phyloP scores from a whole-genome alignment of 2,797 vertebrate genomes.

The Nannoperca obscura region DNA sequence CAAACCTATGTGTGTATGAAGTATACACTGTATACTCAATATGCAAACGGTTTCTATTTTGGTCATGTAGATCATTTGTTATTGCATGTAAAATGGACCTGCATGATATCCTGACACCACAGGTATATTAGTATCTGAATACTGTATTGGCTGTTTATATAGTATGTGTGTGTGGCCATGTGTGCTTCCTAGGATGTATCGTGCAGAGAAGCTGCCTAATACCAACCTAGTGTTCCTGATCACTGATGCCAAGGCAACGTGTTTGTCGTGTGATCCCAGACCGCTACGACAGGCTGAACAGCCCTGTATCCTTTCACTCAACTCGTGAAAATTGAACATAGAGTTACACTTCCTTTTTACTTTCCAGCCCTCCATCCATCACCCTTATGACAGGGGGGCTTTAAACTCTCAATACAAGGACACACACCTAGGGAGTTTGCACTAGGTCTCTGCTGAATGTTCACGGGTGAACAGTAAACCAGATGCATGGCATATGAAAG shows the following conservation, averaged over 20 bases:
- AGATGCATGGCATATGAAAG: conserved; percentile 73
- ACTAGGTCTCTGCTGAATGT: conserved; percentile 62
- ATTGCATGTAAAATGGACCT: conserved; percentile 8
- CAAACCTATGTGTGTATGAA: background rate
- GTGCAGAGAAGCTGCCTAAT: conserved; percentile 95
- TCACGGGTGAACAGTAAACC: conserved; percentile 74
- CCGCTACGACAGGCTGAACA: conserved; percentile 95
- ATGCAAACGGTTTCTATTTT: conserved; percentile 3
- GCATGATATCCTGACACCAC: background rate
- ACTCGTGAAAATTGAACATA: conserved; percentile 46
- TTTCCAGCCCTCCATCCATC: conserved; percentile 68
- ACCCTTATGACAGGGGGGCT: conserved; percentile 58
- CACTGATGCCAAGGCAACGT: conserved; percentile 94
- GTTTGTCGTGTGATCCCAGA: conserved; percentile 92
- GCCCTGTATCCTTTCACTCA: conserved; percentile 95
- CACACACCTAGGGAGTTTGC: conserved; percentile 62
- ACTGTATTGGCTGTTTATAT: conserved; percentile 13
- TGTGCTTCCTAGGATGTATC: conserved; percentile 90
- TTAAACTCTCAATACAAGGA: conserved; percentile 69
- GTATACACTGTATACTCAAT: background rate
- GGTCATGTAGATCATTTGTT: conserved; percentile 2
- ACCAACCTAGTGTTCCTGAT: conserved; percentile 98
- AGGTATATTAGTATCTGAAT: conserved; percentile 8
- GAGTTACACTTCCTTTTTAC: conserved; percentile 55
- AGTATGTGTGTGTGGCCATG: conserved; percentile 12